Conservation (phyloP, 2,888 invertebrate genomes). For the Acrocera orbiculus region DNA sequence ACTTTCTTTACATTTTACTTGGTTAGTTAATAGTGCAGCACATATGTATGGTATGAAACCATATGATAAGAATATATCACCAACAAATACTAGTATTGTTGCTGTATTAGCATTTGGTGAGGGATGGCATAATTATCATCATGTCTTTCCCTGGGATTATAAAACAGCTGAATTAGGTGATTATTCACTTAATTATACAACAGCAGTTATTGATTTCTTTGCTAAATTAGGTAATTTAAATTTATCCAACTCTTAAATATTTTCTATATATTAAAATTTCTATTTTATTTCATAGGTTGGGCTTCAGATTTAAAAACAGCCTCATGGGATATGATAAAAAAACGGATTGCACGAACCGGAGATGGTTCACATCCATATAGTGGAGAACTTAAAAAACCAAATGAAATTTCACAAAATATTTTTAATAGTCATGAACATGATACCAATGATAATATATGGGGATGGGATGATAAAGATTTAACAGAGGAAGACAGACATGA, state of each 20-base stretch:
- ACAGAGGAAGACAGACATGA: slow-evolving; percentile 43
- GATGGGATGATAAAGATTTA: slow-evolving; percentile 70
- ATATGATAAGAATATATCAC: slow-evolving; percentile 58
- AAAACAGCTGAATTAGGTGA: slow-evolving; percentile 54
- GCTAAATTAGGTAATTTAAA: slow-evolving; percentile 43
- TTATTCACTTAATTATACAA: slow-evolving; percentile 44
- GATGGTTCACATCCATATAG: slow-evolving; percentile 42
- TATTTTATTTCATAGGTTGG: slow-evolving; percentile 38
- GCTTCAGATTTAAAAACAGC: slow-evolving; percentile 76
- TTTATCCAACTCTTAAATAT: no score
- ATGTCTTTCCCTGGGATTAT: slow-evolving; percentile 73
- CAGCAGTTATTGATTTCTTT: slow-evolving; percentile 46
- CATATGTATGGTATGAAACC: slow-evolving; percentile 84
- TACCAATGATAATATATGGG: slow-evolving; percentile 47
- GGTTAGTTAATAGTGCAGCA: slow-evolving; percentile 87
- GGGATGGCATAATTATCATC: slow-evolving; percentile 82
- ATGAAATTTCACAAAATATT: slow-evolving; percentile 16
- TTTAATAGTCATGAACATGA: slow-evolving; percentile 31
- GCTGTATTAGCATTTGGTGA: slow-evolving; percentile 52
- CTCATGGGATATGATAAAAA: slow-evolving; percentile 47
- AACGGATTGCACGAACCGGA: slow-evolving; percentile 53
- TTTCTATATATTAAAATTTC: neutral
- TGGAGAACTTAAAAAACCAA: slow-evolving; percentile 15
- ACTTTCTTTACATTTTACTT: slow-evolving; percentile 64
- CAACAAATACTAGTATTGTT: slow-evolving; percentile 50